Base-by-base conservation (phyloP, 2,888 invertebrate species). In the Zeuzera pyrina region DNA sequence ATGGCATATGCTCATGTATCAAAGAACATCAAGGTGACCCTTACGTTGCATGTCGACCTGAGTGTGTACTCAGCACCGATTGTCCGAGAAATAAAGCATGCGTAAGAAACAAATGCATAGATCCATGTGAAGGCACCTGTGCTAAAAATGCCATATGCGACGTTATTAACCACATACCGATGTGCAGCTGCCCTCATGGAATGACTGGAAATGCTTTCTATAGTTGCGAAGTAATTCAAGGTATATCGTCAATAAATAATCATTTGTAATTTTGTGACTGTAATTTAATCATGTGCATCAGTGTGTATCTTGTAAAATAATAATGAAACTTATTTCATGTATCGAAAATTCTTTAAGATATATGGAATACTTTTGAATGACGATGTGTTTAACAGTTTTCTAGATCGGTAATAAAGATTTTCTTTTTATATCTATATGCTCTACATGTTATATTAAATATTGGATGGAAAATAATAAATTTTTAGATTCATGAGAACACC, bases 91-190 rank as follows among this genome's bases (percentile, higher is more conserved):
- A 88, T 43, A 88, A 85, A 49, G 88, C 89, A 29, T 91, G 91
- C 51, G 76, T 88, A 11, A 74, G 78, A 60, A 88, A 89, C 53
- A 90, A 91, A 65, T 92, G 91, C 51, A 43, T 76, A 2, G 86
- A 91, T 62, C 91, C 91, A 3, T 91, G 92, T 52, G 85, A 85
- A 27, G 89, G 88, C 37, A 88, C 89, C 6, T 93, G 92, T 62
- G 91, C 90, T 14, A 53, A 74, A 30, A 89, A 87, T 53, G 91
- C 92, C 15, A 70, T 87, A 30, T 92, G 92, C 54, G 88, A 89
- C 45, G 90, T 90, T 2, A 86, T 89, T 41, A 89, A 90, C 45
- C 91, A 92, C 49, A 85, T 90, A 11, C 88, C 90, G 11, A 88
- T 89, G 74, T 91, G 91, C 42, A 88, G 87, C 45, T 91, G 91